Percentiles rank a stretch among this genome's conserved stretches.
Evolutionary conservation across 2,113 vertebrate genomes (phyloP).

Genomic region (Mormyrus lacerda): DNA sequence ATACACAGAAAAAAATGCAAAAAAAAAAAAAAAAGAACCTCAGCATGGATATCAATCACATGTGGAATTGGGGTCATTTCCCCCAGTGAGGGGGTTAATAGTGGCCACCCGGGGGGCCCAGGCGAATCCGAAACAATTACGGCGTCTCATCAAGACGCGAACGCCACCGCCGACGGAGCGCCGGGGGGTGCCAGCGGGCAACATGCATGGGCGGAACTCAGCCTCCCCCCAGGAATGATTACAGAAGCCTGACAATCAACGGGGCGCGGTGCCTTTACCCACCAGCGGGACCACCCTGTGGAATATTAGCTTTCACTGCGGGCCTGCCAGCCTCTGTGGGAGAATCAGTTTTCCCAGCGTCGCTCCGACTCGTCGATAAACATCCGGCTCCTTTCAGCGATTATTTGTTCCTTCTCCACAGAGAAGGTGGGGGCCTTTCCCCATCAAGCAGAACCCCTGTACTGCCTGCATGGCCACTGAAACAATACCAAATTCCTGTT

Average conservation of each 20-base stretch:
- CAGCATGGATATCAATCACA: conserved; percentile 36
- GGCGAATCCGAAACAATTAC: conserved; percentile 32
- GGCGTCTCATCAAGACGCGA: conserved; percentile 14
- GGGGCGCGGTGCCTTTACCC: not conserved
- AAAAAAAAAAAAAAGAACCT: not conserved
- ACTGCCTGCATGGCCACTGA: not conserved
- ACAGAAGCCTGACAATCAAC: conserved; percentile 10
- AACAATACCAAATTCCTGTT: not conserved
- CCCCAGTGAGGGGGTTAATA: conserved; percentile 37
- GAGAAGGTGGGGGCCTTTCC: not conserved
- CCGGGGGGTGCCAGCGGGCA: conserved; percentile 7
- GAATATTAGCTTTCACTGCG: not conserved
- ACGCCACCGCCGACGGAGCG: not conserved
- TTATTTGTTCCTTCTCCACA: not conserved
- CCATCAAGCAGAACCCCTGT: not conserved
- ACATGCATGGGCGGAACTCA: not conserved
- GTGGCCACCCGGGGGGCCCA: not conserved
- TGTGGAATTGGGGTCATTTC: conserved; percentile 41
- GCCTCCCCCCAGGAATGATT: conserved; percentile 6
- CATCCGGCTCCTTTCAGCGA: not conserved
- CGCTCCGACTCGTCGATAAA: not conserved
- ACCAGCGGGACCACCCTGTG: not conserved
- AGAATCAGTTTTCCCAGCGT: not conserved
- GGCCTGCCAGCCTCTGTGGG: not conserved
- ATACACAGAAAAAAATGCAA: not conserved